A percentile compares a stretch with the other conserved stretches of the same genome.
These are phyloP conservation scores for Hypotaenidia okinawae DNA, from an alignment of 2,797 vertebrate genomes.

Conservation along the genomic window DNA sequence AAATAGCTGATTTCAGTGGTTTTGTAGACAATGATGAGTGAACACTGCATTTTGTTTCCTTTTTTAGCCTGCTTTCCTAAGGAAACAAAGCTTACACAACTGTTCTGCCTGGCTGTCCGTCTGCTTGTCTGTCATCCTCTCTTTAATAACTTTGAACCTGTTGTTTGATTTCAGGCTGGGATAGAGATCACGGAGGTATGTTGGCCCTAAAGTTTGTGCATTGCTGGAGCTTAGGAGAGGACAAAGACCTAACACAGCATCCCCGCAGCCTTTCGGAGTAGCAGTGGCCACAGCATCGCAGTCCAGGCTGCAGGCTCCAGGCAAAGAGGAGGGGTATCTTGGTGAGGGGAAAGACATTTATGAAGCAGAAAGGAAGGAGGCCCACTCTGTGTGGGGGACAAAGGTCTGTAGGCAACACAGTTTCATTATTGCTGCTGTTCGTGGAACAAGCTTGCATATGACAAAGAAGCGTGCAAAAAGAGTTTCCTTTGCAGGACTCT, in stretches of 20 bases:
- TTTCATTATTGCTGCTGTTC: neutral
- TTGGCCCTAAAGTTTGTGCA: neutral
- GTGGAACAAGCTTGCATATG: neutral
- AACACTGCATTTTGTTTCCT: slow-evolving; percentile 63
- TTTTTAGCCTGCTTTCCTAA: slow-evolving; percentile 67
- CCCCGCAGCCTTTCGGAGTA: fast-evolving
- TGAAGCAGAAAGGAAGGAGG: neutral
- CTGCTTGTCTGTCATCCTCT: slow-evolving; percentile 50
- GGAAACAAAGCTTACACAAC: slow-evolving; percentile 69
- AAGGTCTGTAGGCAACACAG: neutral
- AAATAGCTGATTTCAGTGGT: slow-evolving; percentile 72
- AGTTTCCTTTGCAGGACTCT: neutral
- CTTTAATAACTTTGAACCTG: slow-evolving; percentile 56
- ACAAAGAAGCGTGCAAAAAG: neutral
- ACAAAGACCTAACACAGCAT: neutral
- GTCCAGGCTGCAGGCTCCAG: neutral
- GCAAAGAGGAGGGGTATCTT: neutral
- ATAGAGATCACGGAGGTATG: neutral
- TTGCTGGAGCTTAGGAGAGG: neutral
- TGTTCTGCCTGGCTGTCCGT: slow-evolving; percentile 33
- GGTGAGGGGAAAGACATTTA: neutral
- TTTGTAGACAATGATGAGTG: slow-evolving; percentile 63
- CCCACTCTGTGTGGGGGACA: neutral
- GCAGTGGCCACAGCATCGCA: fast-evolving
- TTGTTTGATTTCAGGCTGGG: slow-evolving; percentile 3